These are phyloP conservation scores for Polia nebulosa DNA, from an alignment of 2,888 invertebrate genomes.

Conservation along the genomic window DNA sequence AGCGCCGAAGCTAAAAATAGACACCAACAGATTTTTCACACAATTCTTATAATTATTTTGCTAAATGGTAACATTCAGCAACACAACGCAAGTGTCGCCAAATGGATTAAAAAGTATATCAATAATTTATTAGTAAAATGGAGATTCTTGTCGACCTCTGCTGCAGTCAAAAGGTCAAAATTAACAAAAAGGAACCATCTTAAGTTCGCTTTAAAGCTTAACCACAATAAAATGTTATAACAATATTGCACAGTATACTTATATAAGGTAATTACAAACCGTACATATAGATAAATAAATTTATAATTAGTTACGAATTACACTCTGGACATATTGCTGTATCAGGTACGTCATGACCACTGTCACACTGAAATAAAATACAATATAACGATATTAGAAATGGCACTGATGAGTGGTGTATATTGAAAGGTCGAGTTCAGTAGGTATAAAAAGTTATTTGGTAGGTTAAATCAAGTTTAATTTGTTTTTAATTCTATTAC, in stretches of 20 bases:
- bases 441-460: constrained; percentile 17
- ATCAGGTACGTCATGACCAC: constrained; percentile 87
- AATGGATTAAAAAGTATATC: background rate
- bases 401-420: constrained; percentile 54
- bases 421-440: constrained; percentile 16
- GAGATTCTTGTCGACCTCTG: constrained; percentile 21
- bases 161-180: constrained; percentile 1
- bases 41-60: background rate
- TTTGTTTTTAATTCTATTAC: background rate
- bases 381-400: constrained; percentile 66
- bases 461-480: background rate
- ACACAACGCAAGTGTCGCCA: background rate
- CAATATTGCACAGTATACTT: constrained; percentile 37
- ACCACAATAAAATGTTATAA: constrained; percentile 50
- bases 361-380: constrained; percentile 86
- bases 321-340: constrained; percentile 83
- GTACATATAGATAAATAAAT: constrained; percentile 14
- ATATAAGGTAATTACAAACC: constrained; percentile 24
- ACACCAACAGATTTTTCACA: constrained; percentile 1
- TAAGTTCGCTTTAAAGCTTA: constrained; percentile 60
- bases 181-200: constrained; percentile 17
- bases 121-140: background rate
- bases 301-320: constrained; percentile 70
- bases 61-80: background rate
- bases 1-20: constrained; percentile 5